phyloP scores from a whole-genome alignment of 2,888 invertebrate genomes.

The Aradus depressus region DNA sequence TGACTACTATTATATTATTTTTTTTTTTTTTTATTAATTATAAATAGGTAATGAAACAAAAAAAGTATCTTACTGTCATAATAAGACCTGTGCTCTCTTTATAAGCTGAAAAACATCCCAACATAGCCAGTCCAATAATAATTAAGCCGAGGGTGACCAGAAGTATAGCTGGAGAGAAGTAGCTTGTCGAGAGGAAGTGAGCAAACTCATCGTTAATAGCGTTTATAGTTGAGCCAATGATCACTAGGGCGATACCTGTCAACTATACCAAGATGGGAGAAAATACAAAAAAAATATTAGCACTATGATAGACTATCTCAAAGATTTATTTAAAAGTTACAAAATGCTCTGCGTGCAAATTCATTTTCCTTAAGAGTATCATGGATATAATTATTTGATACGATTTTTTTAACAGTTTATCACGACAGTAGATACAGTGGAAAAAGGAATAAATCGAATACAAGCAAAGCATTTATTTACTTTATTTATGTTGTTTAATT shows the following conservation, averaged over 20 bases:
- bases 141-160: constrained; percentile 29
- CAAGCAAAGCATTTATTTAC: no score
- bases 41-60: constrained; percentile 17
- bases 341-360: no score
- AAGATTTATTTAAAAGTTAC: no score
- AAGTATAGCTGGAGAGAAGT: constrained; percentile 27
- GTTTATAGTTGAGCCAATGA: constrained; percentile 28
- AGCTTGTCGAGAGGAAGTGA: constrained; percentile 26
- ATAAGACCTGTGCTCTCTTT: constrained; percentile 39
- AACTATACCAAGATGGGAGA: constrained; percentile 11
- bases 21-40: neutral
- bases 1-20: no score
- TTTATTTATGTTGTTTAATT: no score
- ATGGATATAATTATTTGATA: no score
- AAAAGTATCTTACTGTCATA: constrained; percentile 32
- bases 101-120: constrained; percentile 41
- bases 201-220: constrained; percentile 26
- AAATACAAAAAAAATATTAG: neutral
- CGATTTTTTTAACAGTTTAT: no score
- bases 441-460: no score
- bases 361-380: no score
- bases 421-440: no score
- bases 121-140: constrained; percentile 38
- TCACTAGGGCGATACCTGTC: constrained; percentile 27
- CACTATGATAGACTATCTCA: neutral